Base-by-base conservation (phyloP, 1,140 invertebrate genomes). In the Diuraphis noxia region DNA sequence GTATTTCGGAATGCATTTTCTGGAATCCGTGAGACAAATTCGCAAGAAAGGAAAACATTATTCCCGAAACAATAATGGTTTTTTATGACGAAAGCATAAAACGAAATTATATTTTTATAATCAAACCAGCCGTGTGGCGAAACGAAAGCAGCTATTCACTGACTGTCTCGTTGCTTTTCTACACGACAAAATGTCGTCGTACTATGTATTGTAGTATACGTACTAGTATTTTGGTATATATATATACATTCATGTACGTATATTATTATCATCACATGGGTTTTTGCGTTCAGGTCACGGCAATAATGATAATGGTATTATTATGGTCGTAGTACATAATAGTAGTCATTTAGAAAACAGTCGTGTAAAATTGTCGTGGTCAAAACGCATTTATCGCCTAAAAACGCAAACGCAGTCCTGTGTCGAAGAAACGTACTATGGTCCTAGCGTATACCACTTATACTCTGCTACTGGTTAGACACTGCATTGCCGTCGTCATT, bases 251-350 rank as follows among this genome's bases (percentile, higher is more conserved):
- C 40, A 6, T 84, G 6, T 84, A n/a, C 25, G 38, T 41, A 41
- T 38, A 38, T n/a, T 41, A 40, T 84, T 84, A 84, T 84, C 38
- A 40, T 81, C 79, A 81, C 36, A 81, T 25, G 79, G 79, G 79
- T 81, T 38, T 38, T 25, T 81, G 21, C 21, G 79, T 81, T 40
- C 30, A 19, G 82, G 30, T 41, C 30, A 41, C 82, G 79, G 36
- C 36, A n/a, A 84, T 84, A 46, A 84, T 84, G 41, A 46, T 43
- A 43, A 41, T 43, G 40, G 40, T 41, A n/a, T 43, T 84, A 84
- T 30, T 43, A 41, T 43, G 21, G 25, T 43, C 40, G 25, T n/a
- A 17, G 82, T n/a, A 19, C 43, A 30, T 84, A 84, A 30, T 43
- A 84, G 38, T 30, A 43, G 25, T n/a, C 81, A 79, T 38, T 79